phyloP scores from a whole-genome alignment of 2,113 vertebrate genomes.

The Sinocyclocheilus maitianheensis region DNA sequence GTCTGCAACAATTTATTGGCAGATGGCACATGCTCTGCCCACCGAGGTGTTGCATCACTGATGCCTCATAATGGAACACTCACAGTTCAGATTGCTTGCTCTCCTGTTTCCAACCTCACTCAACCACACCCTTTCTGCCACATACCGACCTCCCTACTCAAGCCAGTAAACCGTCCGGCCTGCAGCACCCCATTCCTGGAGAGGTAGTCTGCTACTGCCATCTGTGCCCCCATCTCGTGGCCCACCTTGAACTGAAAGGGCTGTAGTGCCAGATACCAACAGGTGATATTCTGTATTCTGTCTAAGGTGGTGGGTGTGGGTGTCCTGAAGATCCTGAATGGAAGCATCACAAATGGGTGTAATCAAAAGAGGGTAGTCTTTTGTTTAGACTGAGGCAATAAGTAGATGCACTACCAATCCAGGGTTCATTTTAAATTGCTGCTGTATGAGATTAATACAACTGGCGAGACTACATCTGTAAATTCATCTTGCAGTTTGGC shows the following conservation, averaged over 20 bases:
- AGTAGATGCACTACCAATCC: too few species aligned
- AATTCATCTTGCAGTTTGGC: not conserved
- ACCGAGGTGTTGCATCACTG: not conserved
- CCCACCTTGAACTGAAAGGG: not conserved
- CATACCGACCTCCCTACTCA: not conserved
- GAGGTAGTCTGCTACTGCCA: not conserved
- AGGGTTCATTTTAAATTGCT: too few species aligned
- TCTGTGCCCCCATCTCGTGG: not conserved
- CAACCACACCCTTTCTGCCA: not conserved
- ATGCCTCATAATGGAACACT: not conserved
- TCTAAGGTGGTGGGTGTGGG: not conserved
- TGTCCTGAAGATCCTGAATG: not conserved
- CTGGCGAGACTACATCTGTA: not conserved
- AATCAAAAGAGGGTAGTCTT: too few species aligned
- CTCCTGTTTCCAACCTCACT: not conserved
- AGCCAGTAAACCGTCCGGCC: not conserved
- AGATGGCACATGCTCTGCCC: not conserved
- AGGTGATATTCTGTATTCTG: not conserved
- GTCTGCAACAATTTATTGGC: not conserved
- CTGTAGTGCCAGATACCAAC: not conserved
- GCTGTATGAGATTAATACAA: not conserved
- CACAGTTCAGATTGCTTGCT: not conserved
- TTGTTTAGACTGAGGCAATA: not conserved
- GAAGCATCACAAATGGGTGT: too few species aligned
- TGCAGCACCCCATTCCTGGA: not conserved